These are phyloP conservation scores for Calephelis virginiensis DNA, from an alignment of 1,140 invertebrate species.

Conservation along the genomic window DNA sequence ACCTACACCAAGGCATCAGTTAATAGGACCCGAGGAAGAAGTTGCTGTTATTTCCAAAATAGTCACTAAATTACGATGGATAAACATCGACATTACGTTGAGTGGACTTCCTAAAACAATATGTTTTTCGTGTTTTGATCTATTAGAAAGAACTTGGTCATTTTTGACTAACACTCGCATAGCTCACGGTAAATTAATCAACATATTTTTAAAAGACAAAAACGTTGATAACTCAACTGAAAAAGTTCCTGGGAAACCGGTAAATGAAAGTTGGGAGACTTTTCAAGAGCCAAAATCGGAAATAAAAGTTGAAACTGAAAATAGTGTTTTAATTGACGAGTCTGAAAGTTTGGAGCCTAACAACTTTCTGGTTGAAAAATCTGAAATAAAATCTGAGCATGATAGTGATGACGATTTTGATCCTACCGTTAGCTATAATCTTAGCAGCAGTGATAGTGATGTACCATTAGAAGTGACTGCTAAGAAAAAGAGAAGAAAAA, in stretches of 20 bases:
- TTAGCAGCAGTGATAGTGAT: constrained; percentile 53
- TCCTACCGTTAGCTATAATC: constrained; percentile 25
- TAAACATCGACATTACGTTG: constrained; percentile 62
- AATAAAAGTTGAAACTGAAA: constrained; percentile 47
- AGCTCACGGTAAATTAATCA: constrained; percentile 55
- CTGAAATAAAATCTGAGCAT: constrained; percentile 47
- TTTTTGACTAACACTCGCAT: constrained; percentile 57
- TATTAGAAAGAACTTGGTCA: constrained; percentile 61
- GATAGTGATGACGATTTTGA: constrained; percentile 38
- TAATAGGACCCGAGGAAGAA: constrained; percentile 53
- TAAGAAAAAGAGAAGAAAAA: constrained; percentile 51
- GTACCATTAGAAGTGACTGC: constrained; percentile 41
- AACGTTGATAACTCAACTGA: constrained; percentile 9
- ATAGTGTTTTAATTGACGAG: not conserved
- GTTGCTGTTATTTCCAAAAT: constrained; percentile 60
- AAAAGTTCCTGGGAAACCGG: constrained; percentile 45
- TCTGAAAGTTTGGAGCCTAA: constrained; percentile 5
- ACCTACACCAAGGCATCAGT: constrained; percentile 46
- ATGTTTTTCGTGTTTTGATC: constrained; percentile 67
- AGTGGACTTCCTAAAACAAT: constrained; percentile 55
- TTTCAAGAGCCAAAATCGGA: constrained; percentile 50
- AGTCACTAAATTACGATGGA: constrained; percentile 60
- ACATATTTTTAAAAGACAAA: constrained; percentile 44
- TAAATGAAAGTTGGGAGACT: constrained; percentile 53
- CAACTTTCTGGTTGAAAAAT: constrained; percentile 22